A percentile compares a stretch with the other conserved stretches of the same genome.
Conservation (phyloP, 2,797 vertebrate species). For the Pangasius krempfi region DNA sequence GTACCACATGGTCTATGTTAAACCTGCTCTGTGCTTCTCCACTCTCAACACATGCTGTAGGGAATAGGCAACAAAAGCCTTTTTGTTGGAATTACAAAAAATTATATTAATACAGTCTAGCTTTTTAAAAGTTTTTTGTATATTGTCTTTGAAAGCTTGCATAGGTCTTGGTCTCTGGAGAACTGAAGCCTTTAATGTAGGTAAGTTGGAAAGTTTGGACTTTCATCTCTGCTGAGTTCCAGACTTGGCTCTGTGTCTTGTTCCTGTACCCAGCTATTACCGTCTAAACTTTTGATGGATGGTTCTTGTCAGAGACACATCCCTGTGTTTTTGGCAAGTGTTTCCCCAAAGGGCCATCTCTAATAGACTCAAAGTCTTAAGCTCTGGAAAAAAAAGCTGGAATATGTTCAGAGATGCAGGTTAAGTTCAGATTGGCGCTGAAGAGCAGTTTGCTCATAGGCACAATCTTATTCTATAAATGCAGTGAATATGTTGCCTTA, state of each 20-base stretch:
- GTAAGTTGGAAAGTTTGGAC: not conserved
- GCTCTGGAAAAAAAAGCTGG: not conserved
- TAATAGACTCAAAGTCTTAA: constrained; percentile 2
- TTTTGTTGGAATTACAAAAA: not conserved
- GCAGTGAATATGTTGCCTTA: not conserved
- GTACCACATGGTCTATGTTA: constrained; percentile 23
- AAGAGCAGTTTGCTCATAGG: not conserved
- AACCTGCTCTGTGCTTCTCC: constrained; percentile 5
- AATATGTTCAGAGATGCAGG: constrained; percentile 2
- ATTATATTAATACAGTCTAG: not conserved
- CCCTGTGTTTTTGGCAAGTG: constrained; percentile 34
- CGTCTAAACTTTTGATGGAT: constrained; percentile 42
- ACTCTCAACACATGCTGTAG: not conserved
- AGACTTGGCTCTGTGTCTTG: constrained; percentile 27
- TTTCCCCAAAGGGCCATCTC: constrained; percentile 21
- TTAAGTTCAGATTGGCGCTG: not conserved
- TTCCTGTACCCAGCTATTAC: constrained; percentile 39
- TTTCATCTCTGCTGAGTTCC: constrained; percentile 2
- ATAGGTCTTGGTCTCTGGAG: not conserved
- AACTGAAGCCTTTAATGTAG: not conserved
- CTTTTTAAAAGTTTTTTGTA: not conserved
- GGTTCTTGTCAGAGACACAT: constrained; percentile 37
- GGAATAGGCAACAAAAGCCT: not conserved
- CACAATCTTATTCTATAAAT: not conserved
- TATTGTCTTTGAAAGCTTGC: not conserved